phyloP scores from a whole-genome alignment of 2,797 vertebrate genomes.

The Poeciliopsis turneri region DNA sequence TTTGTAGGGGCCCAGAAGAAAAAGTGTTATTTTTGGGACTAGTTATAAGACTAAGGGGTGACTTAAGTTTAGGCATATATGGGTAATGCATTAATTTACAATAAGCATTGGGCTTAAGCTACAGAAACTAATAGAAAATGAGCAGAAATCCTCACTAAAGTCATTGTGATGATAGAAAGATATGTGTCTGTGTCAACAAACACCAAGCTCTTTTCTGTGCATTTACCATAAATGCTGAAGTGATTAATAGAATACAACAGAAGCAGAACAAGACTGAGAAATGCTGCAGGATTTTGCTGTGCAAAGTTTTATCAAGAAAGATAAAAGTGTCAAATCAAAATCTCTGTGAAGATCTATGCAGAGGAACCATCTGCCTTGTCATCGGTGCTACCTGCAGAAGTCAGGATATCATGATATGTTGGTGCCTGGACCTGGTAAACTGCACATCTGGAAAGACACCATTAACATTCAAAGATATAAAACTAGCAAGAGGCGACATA shows the following conservation, averaged over 20 bases:
- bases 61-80: not conserved
- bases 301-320: not conserved
- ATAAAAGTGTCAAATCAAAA: not conserved
- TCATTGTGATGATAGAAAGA: no score
- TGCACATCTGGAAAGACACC: not conserved
- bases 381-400: not conserved
- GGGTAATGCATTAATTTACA: not conserved
- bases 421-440: not conserved
- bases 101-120: no score
- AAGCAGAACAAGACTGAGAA: not conserved
- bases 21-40: not conserved
- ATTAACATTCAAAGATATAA: not conserved
- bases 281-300: not conserved
- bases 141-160: no score
- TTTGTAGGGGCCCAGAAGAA: not conserved
- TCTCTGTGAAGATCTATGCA: not conserved
- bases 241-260: not conserved
- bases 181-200: no score
- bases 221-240: not conserved
- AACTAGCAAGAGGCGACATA: not conserved
- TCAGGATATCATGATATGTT: not conserved
- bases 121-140: no score
- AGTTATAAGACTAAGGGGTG: not conserved
- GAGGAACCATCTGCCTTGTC: not conserved
- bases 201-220: not conserved